These are phyloP conservation scores for Chinchilla lanigera DNA, from an alignment of 2,113 vertebrate genomes.

Conservation along the genomic window DNA sequence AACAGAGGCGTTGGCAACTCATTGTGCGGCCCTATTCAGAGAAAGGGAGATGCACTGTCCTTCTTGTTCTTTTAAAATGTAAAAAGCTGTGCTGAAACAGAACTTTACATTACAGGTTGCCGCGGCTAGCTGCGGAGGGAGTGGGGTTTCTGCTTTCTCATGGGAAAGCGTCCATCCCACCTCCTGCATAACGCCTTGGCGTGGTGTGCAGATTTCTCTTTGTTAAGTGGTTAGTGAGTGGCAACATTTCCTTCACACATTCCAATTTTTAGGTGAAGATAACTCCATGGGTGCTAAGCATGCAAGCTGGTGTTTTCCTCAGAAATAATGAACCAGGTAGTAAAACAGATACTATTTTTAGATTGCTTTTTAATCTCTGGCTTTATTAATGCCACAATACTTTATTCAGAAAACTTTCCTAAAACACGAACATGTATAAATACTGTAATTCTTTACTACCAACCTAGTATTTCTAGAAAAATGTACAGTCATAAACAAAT, in stretches of 20 bases:
- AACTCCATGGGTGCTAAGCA: conserved; percentile 60
- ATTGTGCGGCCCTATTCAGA: not conserved
- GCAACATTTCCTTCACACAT: conserved; percentile 13
- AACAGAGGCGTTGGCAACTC: conserved; percentile 34
- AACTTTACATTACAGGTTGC: conserved; percentile 47
- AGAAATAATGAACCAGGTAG: conserved; percentile 33
- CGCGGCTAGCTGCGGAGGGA: conserved; percentile 68
- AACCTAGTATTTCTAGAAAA: conserved; percentile 55
- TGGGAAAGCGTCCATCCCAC: conserved; percentile 51
- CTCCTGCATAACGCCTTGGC: conserved; percentile 62
- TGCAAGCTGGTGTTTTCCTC: conserved; percentile 29
- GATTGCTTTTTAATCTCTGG: conserved; percentile 47
- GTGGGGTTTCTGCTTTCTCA: conserved; percentile 46
- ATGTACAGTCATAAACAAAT: not conserved
- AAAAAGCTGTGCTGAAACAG: conserved; percentile 74
- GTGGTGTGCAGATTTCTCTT: conserved; percentile 49
- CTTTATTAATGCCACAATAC: conserved; percentile 59
- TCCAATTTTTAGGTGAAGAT: conserved; percentile 64
- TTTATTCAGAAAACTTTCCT: conserved; percentile 61
- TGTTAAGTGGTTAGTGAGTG: conserved; percentile 49
- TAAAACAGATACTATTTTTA: conserved; percentile 63
- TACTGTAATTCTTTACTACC: conserved; percentile 51
- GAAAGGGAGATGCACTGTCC: conserved; percentile 65
- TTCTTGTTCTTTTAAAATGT: conserved; percentile 69
- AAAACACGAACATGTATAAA: conserved; percentile 66